A percentile compares a stretch with the other conserved stretches of the same genome.
Conservation (phyloP, 53 echinoderm and acorn worm genomes). For the Holothuria scabra region DNA sequence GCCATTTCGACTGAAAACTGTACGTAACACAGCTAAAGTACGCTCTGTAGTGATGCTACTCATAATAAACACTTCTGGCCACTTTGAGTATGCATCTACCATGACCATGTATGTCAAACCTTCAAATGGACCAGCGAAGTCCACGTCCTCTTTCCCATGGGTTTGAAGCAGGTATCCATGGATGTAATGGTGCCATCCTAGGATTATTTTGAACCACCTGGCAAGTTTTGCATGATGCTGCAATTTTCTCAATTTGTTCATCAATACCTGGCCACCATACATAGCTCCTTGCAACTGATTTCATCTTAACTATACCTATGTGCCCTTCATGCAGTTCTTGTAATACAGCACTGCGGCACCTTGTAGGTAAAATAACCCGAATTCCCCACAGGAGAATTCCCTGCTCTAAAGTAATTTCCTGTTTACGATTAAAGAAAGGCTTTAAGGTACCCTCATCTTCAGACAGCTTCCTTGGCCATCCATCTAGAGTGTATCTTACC, state of each 20-base stretch:
- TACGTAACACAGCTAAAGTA: slow-evolving; percentile 49
- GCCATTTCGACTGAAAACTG: slow-evolving; percentile 43
- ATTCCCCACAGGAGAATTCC: slow-evolving; percentile 54
- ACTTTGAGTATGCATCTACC: slow-evolving; percentile 54
- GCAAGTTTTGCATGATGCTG: slow-evolving; percentile 24
- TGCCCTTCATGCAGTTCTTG: slow-evolving; percentile 41
- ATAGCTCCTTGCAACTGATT: slow-evolving; percentile 45
- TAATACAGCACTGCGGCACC: slow-evolving; percentile 26
- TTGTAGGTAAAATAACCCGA: slow-evolving; percentile 43
- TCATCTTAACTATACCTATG: slow-evolving; percentile 54
- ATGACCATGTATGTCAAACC: slow-evolving; percentile 47
- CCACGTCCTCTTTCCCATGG: slow-evolving; percentile 46
- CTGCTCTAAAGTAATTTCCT: slow-evolving; percentile 46
- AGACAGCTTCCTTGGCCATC: slow-evolving; percentile 29
- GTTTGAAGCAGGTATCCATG: slow-evolving; percentile 53
- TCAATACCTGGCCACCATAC: slow-evolving; percentile 63
- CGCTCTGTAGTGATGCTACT: slow-evolving; percentile 39
- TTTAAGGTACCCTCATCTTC: slow-evolving; percentile 48
- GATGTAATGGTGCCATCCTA: slow-evolving; percentile 35
- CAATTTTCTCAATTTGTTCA: slow-evolving; percentile 49
- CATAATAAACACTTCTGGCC: slow-evolving; percentile 64
- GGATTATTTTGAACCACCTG: slow-evolving; percentile 50
- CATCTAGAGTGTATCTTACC: slow-evolving; percentile 25
- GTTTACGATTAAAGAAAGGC: slow-evolving; percentile 40
- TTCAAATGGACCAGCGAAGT: slow-evolving; percentile 57